Conservation (phyloP, 2,113 vertebrate genomes). For the Perognathus longimembris region DNA sequence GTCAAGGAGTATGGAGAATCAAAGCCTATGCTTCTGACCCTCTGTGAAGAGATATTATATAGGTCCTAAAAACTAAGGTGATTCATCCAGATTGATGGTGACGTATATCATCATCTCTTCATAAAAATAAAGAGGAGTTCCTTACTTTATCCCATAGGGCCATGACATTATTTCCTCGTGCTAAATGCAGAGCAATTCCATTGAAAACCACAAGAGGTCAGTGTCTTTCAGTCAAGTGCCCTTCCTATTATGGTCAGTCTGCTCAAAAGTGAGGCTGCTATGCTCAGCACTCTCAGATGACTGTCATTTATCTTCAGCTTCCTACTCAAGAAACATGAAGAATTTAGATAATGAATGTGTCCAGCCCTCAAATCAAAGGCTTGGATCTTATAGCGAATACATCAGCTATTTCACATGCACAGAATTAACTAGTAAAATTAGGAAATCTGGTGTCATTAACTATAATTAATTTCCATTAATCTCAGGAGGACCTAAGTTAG, state of each 20-base stretch:
- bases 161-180: not conserved
- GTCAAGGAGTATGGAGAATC: not conserved
- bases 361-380: not conserved
- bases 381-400: conserved; percentile 32
- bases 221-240: not conserved
- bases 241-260: not conserved
- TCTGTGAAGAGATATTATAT: not conserved
- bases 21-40: not conserved
- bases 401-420: not conserved
- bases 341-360: not conserved
- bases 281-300: no score
- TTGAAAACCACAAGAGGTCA: conserved; percentile 39
- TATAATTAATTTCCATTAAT: not conserved
- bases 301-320: not conserved
- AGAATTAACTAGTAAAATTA: conserved; percentile 8
- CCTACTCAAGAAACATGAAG: not conserved
- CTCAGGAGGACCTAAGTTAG: not conserved
- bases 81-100: not conserved
- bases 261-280: not conserved
- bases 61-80: not conserved
- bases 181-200: not conserved
- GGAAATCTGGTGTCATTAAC: not conserved
- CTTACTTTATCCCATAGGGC: not conserved
- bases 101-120: not conserved
- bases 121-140: not conserved